These are phyloP conservation scores for Lysandra coridon DNA, from an alignment of 2,888 invertebrate genomes.

Conservation along the genomic window DNA sequence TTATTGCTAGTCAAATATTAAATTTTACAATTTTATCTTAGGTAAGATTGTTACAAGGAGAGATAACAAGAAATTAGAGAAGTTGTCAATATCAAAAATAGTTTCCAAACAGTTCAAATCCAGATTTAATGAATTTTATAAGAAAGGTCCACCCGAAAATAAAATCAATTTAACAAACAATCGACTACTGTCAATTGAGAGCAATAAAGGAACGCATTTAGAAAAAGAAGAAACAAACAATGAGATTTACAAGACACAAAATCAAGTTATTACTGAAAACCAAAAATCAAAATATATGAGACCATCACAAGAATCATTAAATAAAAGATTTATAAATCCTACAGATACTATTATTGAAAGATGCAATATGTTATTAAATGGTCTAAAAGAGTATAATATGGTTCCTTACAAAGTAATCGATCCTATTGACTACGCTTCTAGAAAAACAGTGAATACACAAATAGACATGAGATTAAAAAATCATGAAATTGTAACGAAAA, in stretches of 20 bases:
- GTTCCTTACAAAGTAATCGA: background rate
- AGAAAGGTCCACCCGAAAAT: background rate
- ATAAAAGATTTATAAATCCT: constrained; percentile 45
- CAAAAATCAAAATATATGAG: constrained; percentile 21
- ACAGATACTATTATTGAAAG: constrained; percentile 45
- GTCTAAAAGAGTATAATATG: background rate
- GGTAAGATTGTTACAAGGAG: constrained; percentile 60
- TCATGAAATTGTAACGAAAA: constrained; percentile 14
- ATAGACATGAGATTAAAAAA: background rate
- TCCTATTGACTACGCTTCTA: background rate
- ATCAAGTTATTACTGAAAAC: constrained; percentile 28
- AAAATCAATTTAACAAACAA: constrained; percentile 10
- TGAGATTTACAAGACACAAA: constrained; percentile 26
- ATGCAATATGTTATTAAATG: constrained; percentile 40
- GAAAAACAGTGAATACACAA: background rate
- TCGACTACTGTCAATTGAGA: background rate
- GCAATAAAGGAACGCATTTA: background rate
- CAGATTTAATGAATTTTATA: constrained; percentile 17
- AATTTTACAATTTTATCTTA: constrained; percentile 40
- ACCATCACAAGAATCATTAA: constrained; percentile 36
- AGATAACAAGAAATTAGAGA: constrained; percentile 40
- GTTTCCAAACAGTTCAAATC: constrained; percentile 21
- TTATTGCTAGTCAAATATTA: background rate
- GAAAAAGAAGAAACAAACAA: background rate
- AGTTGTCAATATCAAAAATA: constrained; percentile 27